Conservation (phyloP, 2,113 vertebrate genomes). For the Plectropomus leopardus region DNA sequence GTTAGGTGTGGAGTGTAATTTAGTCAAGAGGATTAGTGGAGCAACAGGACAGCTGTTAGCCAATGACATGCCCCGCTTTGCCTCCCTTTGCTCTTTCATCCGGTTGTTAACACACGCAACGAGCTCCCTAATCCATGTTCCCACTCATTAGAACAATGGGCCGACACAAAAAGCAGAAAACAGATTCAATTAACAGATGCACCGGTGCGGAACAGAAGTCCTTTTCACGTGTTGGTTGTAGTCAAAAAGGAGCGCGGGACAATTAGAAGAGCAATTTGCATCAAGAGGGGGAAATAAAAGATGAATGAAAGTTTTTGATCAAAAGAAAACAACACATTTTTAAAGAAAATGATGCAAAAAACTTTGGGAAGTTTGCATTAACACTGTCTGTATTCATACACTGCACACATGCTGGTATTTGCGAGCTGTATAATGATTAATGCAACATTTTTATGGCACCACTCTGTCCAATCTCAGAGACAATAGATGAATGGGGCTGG, state of each 20-base stretch:
- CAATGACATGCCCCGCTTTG: slow-evolving; percentile 79
- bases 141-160: slow-evolving; percentile 82
- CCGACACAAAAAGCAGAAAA: slow-evolving; percentile 71
- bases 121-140: slow-evolving; percentile 83
- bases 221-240: slow-evolving; percentile 59
- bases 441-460: slow-evolving; percentile 79
- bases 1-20: slow-evolving; percentile 85
- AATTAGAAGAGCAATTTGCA: slow-evolving; percentile 21
- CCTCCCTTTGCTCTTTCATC: slow-evolving; percentile 82
- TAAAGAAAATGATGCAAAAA: not conserved
- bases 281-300: slow-evolving; percentile 32
- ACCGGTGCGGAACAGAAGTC: slow-evolving; percentile 65
- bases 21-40: slow-evolving; percentile 84
- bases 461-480: slow-evolving; percentile 70
- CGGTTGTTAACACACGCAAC: slow-evolving; percentile 81
- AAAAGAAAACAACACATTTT: not conserved
- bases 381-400: slow-evolving; percentile 33
- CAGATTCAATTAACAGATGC: slow-evolving; percentile 79
- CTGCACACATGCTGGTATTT: slow-evolving; percentile 64
- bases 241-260: slow-evolving; percentile 29
- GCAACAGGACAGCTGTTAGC: slow-evolving; percentile 83
- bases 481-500: slow-evolving; percentile 80
- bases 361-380: not conserved
- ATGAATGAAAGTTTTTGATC: not conserved
- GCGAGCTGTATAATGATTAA: slow-evolving; percentile 50